A percentile compares a stretch with the other conserved stretches of the same genome.
Conservation (phyloP, 2,888 invertebrate genomes). For the Sepioteuthis lessoniana region DNA sequence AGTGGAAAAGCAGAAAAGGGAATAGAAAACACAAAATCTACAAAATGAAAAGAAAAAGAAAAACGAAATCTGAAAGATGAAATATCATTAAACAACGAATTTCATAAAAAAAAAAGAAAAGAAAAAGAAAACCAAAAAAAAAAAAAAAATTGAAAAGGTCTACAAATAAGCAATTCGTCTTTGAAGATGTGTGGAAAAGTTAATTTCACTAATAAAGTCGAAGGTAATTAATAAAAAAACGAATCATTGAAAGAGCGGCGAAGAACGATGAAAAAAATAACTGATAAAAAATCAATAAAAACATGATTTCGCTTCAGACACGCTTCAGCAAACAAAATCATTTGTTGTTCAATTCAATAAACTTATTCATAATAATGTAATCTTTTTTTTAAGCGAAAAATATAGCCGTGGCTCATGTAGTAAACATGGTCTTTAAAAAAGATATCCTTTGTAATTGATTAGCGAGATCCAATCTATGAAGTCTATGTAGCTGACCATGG, state of each 20-base stretch:
- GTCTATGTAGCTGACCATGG: too few relatives aligned
- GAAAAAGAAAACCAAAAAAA: not conserved
- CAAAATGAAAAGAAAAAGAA: not conserved
- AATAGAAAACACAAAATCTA: not conserved
- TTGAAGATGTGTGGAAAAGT: constrained; percentile 33
- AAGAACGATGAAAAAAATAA: not conserved
- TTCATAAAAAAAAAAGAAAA: not conserved
- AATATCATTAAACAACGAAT: constrained; percentile 3
- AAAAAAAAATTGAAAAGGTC: not conserved
- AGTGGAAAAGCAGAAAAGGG: not conserved
- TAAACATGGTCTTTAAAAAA: not conserved
- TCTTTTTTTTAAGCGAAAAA: not conserved
- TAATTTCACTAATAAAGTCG: constrained; percentile 33
- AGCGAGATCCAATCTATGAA: too few relatives aligned
- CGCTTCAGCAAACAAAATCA: constrained; percentile 20
- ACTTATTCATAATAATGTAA: not conserved
- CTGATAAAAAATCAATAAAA: not conserved
- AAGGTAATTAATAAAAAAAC: constrained; percentile 33
- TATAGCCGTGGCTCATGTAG: not conserved
- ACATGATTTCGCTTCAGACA: too few relatives aligned
- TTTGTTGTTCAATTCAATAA: constrained; percentile 33
- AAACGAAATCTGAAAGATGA: not conserved
- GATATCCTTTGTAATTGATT: not conserved
- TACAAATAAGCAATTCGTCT: constrained; percentile 14
- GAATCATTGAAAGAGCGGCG: not conserved